Evolutionary conservation across 2,888 invertebrate genomes (phyloP).

Genomic region (Eremobia ochroleuca): DNA sequence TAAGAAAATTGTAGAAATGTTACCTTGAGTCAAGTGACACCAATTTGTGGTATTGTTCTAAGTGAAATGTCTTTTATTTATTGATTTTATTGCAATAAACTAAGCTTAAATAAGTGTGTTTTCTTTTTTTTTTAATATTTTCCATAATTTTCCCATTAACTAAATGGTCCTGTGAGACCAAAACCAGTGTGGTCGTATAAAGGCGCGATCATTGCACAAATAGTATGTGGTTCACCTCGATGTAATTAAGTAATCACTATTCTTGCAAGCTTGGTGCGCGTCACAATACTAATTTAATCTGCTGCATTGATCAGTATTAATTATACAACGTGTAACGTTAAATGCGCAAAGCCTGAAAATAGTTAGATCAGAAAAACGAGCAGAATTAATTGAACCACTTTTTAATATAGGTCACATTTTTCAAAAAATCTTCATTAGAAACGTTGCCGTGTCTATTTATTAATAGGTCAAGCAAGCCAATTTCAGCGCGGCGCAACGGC

Average conservation of each 20-base stretch:
- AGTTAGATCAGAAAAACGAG: too few relatives aligned
- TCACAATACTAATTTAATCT: not conserved
- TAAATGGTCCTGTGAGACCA: not conserved
- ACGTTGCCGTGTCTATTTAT: too few relatives aligned
- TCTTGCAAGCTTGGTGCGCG: not conserved
- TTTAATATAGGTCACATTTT: too few relatives aligned
- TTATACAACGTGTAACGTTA: too few relatives aligned
- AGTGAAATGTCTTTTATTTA: conserved; percentile 67
- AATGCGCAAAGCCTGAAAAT: too few relatives aligned
- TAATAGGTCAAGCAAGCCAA: too few relatives aligned
- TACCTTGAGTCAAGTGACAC: conserved; percentile 24
- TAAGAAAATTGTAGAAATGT: conserved; percentile 11
- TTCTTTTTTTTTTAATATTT: not conserved
- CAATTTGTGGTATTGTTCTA: conserved; percentile 40
- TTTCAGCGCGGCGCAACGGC: too few relatives aligned
- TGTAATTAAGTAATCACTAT: not conserved
- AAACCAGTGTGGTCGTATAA: not conserved
- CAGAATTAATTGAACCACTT: too few relatives aligned
- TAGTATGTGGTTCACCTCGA: too few relatives aligned
- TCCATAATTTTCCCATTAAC: too few relatives aligned
- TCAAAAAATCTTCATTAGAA: too few relatives aligned
- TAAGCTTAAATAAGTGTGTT: conserved; percentile 51
- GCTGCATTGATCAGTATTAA: not conserved
- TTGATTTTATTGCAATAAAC: conserved; percentile 71
- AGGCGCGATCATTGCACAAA: too few relatives aligned